These are phyloP conservation scores for Ichneumon xanthorius DNA, from an alignment of 2,888 invertebrate genomes.

Conservation along the genomic window DNA sequence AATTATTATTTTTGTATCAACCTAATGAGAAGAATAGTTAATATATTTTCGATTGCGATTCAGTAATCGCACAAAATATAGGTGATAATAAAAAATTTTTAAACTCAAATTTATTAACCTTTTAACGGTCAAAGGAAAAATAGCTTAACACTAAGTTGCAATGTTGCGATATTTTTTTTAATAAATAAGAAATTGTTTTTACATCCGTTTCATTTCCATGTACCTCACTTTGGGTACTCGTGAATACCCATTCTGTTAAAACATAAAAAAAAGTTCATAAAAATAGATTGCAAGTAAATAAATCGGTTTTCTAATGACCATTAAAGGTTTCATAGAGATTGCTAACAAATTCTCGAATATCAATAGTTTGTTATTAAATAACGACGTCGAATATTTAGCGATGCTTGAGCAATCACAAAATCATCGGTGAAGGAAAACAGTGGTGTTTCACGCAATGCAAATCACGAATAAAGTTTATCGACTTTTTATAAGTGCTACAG, in stretches of 20 bases:
- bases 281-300: not conserved
- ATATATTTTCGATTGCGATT: slow-evolving; percentile 34
- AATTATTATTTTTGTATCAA: not conserved
- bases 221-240: not conserved
- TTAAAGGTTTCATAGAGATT: not conserved
- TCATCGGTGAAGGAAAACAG: not conserved
- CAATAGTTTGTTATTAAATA: not conserved
- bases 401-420: not conserved
- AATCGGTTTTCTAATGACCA: not conserved
- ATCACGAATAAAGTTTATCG: slow-evolving; percentile 27
- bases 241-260: not conserved
- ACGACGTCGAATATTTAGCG: not conserved
- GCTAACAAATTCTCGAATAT: not conserved
- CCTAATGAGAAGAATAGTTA: slow-evolving; percentile 14
- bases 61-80: not conserved
- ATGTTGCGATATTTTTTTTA: not conserved
- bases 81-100: not conserved
- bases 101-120: not conserved
- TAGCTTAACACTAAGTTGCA: not conserved
- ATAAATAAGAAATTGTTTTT: not conserved
- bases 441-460: slow-evolving; percentile 16
- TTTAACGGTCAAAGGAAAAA: not conserved
- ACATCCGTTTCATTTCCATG: not conserved
- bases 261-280: not conserved
- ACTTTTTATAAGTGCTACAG: slow-evolving; percentile 29